Percentiles rank a stretch among this genome's conserved stretches.
Evolutionary conservation across 2,888 invertebrate genomes (phyloP).

Genomic region (Ferrisia virgata): DNA sequence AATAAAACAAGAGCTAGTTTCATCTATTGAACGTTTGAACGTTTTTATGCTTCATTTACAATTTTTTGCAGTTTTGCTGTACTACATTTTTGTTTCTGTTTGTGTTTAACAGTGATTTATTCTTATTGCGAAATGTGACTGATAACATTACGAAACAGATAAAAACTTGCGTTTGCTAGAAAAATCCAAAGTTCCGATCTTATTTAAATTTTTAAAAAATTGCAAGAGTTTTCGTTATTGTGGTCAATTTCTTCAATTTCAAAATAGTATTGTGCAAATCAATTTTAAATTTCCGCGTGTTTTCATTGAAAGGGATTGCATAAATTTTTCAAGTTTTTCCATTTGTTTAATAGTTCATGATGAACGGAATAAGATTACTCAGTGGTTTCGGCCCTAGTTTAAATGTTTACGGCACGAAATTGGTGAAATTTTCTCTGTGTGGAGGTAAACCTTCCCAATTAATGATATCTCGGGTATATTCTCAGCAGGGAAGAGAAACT

Average conservation of each 20-base stretch:
- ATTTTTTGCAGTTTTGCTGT: no score
- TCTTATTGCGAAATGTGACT: not conserved
- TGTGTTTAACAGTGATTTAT: no score
- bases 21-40: no score
- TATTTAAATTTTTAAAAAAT: not conserved
- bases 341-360: not conserved
- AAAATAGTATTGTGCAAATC: no score
- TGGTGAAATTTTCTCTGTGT: not conserved
- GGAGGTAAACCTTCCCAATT: not conserved
- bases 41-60: no score
- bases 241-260: no score
- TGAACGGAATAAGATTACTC: not conserved
- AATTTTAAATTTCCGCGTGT: no score
- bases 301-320: no score
- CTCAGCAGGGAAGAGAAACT: conserved; percentile 30
- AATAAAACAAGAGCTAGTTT: no score
- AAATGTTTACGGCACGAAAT: not conserved
- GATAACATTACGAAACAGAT: not conserved
- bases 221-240: not conserved
- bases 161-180: not conserved
- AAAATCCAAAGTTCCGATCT: not conserved
- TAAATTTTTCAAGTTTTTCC: not conserved
- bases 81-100: no score
- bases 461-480: conserved; percentile 9
- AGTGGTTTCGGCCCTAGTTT: not conserved